A percentile compares a stretch with the other conserved stretches of the same genome.
phyloP scores from a whole-genome alignment of 2,113 vertebrate genomes.

The Leptosomus discolor region DNA sequence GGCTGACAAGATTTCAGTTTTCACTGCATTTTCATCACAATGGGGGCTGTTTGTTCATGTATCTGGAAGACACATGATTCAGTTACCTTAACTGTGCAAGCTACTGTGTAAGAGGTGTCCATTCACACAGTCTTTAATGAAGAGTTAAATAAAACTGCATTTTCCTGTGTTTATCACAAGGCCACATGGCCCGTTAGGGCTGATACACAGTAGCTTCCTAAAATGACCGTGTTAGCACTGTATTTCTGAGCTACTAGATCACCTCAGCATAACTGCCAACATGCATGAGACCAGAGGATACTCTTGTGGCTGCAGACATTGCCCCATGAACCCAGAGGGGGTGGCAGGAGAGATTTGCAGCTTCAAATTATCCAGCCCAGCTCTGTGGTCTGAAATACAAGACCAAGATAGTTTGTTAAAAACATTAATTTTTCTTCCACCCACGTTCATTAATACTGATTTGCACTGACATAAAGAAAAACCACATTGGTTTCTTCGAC shows the following conservation, averaged over 20 bases:
- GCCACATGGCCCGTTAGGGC: background rate
- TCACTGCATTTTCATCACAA: background rate
- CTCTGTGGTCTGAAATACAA: background rate
- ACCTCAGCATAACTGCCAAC: background rate
- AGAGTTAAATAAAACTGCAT: background rate
- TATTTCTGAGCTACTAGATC: background rate
- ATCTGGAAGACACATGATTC: background rate
- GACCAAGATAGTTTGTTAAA: background rate
- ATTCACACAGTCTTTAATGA: background rate
- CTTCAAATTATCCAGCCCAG: background rate
- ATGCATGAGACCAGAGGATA: background rate
- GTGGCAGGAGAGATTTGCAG: background rate
- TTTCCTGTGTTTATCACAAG: background rate
- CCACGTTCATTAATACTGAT: background rate
- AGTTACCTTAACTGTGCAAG: background rate
- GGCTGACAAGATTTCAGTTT: background rate
- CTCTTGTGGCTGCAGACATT: background rate
- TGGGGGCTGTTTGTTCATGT: background rate
- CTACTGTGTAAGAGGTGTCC: background rate
- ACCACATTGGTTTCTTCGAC: background rate
- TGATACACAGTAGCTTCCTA: background rate
- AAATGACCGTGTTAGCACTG: background rate
- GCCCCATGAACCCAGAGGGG: background rate
- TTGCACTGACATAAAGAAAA: background rate
- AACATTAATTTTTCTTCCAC: background rate